These are phyloP conservation scores for Platichthys flesus DNA, from an alignment of 2,113 vertebrate species.

Conservation along the genomic window DNA sequence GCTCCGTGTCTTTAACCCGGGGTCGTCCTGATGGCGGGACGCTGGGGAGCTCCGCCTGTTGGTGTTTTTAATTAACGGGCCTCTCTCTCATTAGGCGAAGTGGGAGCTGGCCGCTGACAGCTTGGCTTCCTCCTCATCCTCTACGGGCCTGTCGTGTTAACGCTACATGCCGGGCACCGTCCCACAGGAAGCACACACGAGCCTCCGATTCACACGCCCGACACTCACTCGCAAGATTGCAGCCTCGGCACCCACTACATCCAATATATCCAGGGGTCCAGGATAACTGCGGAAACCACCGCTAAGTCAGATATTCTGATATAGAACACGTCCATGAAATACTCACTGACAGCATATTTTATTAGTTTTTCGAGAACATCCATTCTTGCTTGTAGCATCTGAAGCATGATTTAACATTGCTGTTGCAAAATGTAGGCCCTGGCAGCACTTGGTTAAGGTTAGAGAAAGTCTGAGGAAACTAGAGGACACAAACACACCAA, in stretches of 20 bases:
- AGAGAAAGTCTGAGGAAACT: background rate
- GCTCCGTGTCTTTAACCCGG: constrained; percentile 74
- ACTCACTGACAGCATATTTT: background rate
- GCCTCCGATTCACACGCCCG: constrained; percentile 45
- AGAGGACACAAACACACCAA: background rate
- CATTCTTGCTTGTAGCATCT: background rate
- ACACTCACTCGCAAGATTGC: constrained; percentile 31
- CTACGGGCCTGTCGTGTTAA: constrained; percentile 67
- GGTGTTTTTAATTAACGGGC: constrained; percentile 81
- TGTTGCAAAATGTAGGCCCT: too few species aligned
- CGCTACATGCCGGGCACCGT: constrained; percentile 56
- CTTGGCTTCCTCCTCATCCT: constrained; percentile 70
- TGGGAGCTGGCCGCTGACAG: constrained; percentile 77
- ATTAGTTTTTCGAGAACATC: background rate
- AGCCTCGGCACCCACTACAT: background rate
- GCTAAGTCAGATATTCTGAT: background rate
- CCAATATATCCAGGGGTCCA: background rate
- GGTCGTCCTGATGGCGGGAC: constrained; percentile 72
- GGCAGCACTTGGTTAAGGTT: background rate
- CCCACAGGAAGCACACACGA: constrained; percentile 59
- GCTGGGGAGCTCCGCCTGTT: constrained; percentile 75
- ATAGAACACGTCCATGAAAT: background rate
- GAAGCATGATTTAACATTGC: background rate
- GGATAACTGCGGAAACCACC: background rate
- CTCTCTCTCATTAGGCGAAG: constrained; percentile 77